Base-by-base conservation (phyloP, 2,113 vertebrate genomes). In the Chitala chitala region DNA sequence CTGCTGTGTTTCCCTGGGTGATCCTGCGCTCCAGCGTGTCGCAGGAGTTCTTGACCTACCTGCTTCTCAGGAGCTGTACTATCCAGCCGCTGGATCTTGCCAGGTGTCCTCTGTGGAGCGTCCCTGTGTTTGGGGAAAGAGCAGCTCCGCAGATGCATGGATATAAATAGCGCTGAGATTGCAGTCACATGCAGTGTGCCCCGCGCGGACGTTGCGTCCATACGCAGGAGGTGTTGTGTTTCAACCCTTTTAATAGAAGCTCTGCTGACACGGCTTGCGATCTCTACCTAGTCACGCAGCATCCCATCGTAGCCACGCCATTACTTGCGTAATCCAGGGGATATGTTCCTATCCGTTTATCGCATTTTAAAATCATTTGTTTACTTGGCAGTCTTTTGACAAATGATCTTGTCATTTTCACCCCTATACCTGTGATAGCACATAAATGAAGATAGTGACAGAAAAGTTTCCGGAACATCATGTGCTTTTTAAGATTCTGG, bases 121-220 rank as follows among this genome's bases (percentile, higher is more conserved):
- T 78, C 78, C 79, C 79, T 74, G 54, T 36, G 5, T 8, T 73
- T 73, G 65, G 63, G 76, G 79, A 73, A 63, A 63, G 61, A 64
- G 64, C 3, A 33, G 71, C 13, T 24, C 24, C 36, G 59, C 83
- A 29, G 78, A 78, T 79, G 79, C 78, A 86, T 84, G n/a, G 54
- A 81, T 90, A 89, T 88, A 80, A 90, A 91, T 92, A 91, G 87
- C 87, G 81, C 44, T 40, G 51, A 74, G 75, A 78, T 77, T 83
- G 77, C 82, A 75, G 87, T 86, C 89, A 89, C 83, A 84, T 77
- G 79, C 46, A 78, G 70, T 40, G n/a, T n/a, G 73, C 80, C 80
- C 70, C 12, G 65, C 74, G 36, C 77, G 78, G 44, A 68, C 2
- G 56, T 42, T 59, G 42, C 78, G 56, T 64, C 56, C 58, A 61